phyloP scores from a whole-genome alignment of 2,113 vertebrate genomes.

The Poeciliopsis occidentalis region DNA sequence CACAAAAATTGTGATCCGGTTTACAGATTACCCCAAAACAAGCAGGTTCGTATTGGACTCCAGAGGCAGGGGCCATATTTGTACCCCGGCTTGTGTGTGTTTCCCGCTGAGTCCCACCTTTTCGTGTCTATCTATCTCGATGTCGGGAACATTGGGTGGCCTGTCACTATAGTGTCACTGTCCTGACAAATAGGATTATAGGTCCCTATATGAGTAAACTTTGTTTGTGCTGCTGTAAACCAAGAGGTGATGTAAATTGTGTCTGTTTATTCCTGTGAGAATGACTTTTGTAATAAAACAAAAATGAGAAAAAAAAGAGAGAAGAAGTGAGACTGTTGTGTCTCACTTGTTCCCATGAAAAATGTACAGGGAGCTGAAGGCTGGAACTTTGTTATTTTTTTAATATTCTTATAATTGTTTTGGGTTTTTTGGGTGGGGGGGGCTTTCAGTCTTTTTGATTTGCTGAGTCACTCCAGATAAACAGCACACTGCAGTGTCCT shows the following conservation, averaged over 20 bases:
- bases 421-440: background rate
- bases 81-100: conserved; percentile 26
- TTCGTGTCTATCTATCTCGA: conserved; percentile 56
- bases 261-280: conserved; percentile 71
- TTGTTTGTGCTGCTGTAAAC: conserved; percentile 74
- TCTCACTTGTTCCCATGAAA: conserved; percentile 47
- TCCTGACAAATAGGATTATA: conserved; percentile 66
- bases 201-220: conserved; percentile 65
- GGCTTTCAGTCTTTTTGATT: conserved; percentile 38
- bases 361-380: conserved; percentile 41
- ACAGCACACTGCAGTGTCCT: conserved; percentile 47
- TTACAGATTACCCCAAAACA: conserved; percentile 38
- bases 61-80: conserved; percentile 25
- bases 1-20: conserved; percentile 41
- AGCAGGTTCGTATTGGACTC: conserved; percentile 25
- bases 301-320: background rate
- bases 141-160: conserved; percentile 43
- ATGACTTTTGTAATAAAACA: conserved; percentile 54
- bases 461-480: conserved; percentile 68
- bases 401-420: conserved; percentile 42
- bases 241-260: conserved; percentile 76
- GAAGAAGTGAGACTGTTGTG: conserved; percentile 29
- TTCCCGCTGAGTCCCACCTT: conserved; percentile 41
- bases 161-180: conserved; percentile 44
- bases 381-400: conserved; percentile 51